phyloP scores from a whole-genome alignment of 2,797 vertebrate genomes.

The Notoglanidium macrostoma region DNA sequence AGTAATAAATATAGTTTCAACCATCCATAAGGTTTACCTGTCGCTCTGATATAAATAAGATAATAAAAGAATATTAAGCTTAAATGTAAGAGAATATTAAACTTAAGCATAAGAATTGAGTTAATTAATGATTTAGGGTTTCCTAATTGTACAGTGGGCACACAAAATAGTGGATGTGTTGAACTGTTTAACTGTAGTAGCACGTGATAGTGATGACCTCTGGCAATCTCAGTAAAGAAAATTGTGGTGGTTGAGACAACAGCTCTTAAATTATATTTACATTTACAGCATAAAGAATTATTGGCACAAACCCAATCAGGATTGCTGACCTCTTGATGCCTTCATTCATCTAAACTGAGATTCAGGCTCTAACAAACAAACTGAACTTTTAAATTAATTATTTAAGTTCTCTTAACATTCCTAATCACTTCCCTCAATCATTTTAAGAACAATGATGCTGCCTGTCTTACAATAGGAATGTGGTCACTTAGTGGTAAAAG shows the following conservation, averaged over 20 bases:
- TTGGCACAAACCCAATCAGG: background rate
- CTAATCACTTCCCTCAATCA: background rate
- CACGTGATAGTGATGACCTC: background rate
- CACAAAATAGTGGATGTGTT: background rate
- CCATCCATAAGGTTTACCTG: no score
- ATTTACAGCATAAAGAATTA: background rate
- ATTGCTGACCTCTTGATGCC: no score
- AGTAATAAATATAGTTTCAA: no score
- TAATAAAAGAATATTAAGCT: background rate
- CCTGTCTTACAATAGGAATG: constrained; percentile 16
- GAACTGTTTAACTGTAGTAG: background rate
- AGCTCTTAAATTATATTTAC: background rate
- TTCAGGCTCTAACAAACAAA: background rate
- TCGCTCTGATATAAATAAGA: background rate
- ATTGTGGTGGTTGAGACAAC: background rate
- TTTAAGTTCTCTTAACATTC: background rate
- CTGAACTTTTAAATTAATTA: background rate
- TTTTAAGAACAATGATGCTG: background rate
- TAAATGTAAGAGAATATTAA: background rate
- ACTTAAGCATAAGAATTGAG: background rate
- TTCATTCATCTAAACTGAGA: background rate
- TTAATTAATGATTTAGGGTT: background rate
- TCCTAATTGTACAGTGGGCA: background rate
- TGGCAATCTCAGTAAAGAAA: background rate
- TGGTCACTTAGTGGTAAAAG: background rate